A percentile compares a stretch with the other conserved stretches of the same genome.
Conservation (phyloP, 2,797 vertebrate species). For the Gymnocypris eckloni region DNA sequence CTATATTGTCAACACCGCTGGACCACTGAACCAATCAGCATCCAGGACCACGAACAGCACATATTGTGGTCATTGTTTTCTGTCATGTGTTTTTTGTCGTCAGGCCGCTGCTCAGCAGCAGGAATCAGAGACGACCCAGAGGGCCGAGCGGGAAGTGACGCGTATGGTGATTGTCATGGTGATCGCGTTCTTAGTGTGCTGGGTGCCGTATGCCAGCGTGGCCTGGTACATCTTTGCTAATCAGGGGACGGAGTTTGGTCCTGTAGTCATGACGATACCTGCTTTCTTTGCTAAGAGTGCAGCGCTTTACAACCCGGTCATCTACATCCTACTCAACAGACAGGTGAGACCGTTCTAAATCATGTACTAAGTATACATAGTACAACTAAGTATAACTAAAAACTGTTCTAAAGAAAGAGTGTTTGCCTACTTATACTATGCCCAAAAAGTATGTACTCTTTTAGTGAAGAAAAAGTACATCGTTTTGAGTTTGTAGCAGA, state of each 20-base stretch:
- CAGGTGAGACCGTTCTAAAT: slow-evolving; percentile 81
- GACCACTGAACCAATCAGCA: too few species aligned
- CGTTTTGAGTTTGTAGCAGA: too few species aligned
- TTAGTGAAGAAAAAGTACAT: too few species aligned
- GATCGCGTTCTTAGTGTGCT: slow-evolving; percentile 92
- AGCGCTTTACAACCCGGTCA: slow-evolving; percentile 93
- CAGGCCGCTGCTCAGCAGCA: slow-evolving; percentile 89
- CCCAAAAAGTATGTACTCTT: too few species aligned
- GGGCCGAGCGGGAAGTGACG: slow-evolving; percentile 95
- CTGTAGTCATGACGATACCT: slow-evolving; percentile 92
- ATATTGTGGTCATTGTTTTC: neutral
- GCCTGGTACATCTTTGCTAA: slow-evolving; percentile 95
- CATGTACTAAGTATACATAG: neutral
- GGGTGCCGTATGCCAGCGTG: slow-evolving; percentile 91
- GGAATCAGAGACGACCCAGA: slow-evolving; percentile 95
- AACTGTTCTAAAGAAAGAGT: too few species aligned
- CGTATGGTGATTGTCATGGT: slow-evolving; percentile 98
- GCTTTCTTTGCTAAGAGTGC: slow-evolving; percentile 88
- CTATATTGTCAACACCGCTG: neutral
- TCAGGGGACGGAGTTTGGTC: slow-evolving; percentile 90
- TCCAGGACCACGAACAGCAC: neutral
- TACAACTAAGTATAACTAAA: too few species aligned
- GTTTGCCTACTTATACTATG: too few species aligned
- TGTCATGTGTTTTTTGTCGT: neutral
- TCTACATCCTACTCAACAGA: slow-evolving; percentile 96